Conservation (phyloP, 2,888 invertebrate genomes). For the Lobophora halterata region DNA sequence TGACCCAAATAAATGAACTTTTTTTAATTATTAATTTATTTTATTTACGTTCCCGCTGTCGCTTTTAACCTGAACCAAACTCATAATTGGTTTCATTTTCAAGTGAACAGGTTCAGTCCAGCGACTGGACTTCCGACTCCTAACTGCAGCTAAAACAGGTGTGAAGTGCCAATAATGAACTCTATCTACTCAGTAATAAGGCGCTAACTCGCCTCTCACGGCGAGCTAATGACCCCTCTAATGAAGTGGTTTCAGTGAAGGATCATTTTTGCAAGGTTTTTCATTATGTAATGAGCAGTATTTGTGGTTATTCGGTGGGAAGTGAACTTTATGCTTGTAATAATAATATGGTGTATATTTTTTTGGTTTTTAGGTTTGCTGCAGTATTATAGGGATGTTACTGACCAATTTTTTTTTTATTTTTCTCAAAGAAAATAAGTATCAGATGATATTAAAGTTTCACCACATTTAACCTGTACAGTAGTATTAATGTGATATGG, state of each 20-base stretch:
- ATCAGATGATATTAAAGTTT: too few species aligned
- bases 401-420: too few species aligned
- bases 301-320: slow-evolving; percentile 23
- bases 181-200: slow-evolving; percentile 43
- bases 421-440: too few species aligned
- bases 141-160: slow-evolving; percentile 41
- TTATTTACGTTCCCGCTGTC: slow-evolving; percentile 22
- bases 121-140: slow-evolving; percentile 56
- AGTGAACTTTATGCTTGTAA: slow-evolving; percentile 11
- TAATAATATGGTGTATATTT: slow-evolving; percentile 6
- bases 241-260: slow-evolving; percentile 33
- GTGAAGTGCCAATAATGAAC: slow-evolving; percentile 48
- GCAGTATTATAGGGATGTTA: too few species aligned
- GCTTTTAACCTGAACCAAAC: slow-evolving; percentile 43
- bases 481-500: too few species aligned
- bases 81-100: slow-evolving; percentile 78
- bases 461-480: too few species aligned
- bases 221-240: slow-evolving; percentile 32
- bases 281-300: slow-evolving; percentile 29
- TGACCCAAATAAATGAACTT: too few species aligned
- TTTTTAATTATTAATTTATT: too few species aligned
- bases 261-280: slow-evolving; percentile 28
- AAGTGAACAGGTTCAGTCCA: slow-evolving; percentile 68
- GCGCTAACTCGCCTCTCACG: slow-evolving; percentile 31
- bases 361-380: background rate